Evolutionary conservation across 2,113 vertebrate species (phyloP), one percentile per base, ranked within the genome.

Genomic region (Corythornis cristatus): DNA sequence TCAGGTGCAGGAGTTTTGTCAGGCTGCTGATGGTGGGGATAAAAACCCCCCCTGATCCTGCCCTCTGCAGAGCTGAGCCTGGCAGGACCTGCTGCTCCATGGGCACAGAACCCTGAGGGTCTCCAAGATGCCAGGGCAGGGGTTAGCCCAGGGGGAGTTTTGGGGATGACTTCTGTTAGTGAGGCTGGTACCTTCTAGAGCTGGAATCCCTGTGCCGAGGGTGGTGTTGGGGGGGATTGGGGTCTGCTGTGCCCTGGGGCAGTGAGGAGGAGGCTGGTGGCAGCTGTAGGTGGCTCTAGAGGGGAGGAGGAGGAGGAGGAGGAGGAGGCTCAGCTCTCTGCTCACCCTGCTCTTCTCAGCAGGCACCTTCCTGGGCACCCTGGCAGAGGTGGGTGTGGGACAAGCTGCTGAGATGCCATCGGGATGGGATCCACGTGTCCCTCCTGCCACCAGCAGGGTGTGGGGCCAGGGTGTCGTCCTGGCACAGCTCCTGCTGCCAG

Each of bases 311-410:
- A 37, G 9, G 45, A 61, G 50, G 23, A 72, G 51, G 1, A 46
- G 28, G 25, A 23, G n/a, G 46, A 53, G 61, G 29, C 45, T n/a
- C n/a, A 22, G 25, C 56, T 64, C 12, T 12, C 43, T 67, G 58
- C 81, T 40, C 5, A 5, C 21, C 45, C 29, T 62, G 46, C 28
- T 58, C 18, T 16, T 56, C 42, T 53, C 33, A 37, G 42, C 67
- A 62, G 7, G 28, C 29, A 15, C 40, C 0, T 73, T 73, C 42
- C 78, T 8, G 11, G 3, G 20, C 11, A 2, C 19, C 12, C 1
- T 9, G 42, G 75, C 73, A 10, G 83, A 1, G 23, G 9, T 12
- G 86, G 71, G 28, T 43, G 42, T 0, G 2, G 21, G 58, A 6
- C 37, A 0, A 2, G 8, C 23, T 35, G 19, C 60, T 10, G 45